These are phyloP conservation scores for Diplodus puntazzo DNA, from an alignment of 2,797 vertebrate genomes.

Conservation along the genomic window DNA sequence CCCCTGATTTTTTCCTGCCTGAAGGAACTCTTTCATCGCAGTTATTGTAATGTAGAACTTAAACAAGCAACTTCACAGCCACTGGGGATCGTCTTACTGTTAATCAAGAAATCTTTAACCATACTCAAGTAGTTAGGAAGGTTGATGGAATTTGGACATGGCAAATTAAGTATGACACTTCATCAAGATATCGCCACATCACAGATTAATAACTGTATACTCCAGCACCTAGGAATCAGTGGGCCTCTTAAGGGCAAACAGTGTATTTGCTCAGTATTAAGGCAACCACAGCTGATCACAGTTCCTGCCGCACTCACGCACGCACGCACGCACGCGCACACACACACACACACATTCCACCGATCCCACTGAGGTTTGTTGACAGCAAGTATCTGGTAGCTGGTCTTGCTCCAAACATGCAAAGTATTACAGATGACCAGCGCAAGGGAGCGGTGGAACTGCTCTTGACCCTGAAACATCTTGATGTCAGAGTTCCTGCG, in stretches of 20 bases:
- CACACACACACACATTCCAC: constrained; percentile 37
- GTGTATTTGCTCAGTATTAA: constrained; percentile 32
- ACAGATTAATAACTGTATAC: background rate
- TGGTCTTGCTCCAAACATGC: constrained; percentile 11
- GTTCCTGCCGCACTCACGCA: background rate
- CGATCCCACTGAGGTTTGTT: constrained; percentile 41
- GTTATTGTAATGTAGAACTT: background rate
- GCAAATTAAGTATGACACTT: background rate
- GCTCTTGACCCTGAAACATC: constrained; percentile 42
- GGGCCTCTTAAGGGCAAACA: constrained; percentile 2
- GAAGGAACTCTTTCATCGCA: background rate
- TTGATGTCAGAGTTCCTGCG: constrained; percentile 1
- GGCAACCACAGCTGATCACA: constrained; percentile 29
- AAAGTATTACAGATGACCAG: constrained; percentile 51
- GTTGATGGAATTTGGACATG: background rate
- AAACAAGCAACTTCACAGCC: constrained; percentile 5
- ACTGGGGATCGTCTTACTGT: background rate
- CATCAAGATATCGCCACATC: background rate
- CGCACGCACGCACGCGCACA: background rate
- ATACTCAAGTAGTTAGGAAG: background rate
- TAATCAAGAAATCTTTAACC: background rate
- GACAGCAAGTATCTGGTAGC: constrained; percentile 43
- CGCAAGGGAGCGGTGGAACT: constrained; percentile 44
- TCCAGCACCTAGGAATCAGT: background rate
- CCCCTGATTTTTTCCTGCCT: background rate